Evolutionary conservation across 1,140 invertebrate species (phyloP), one percentile per base, ranked within the genome.

Genomic region (Rhopalosiphum maidis): DNA sequence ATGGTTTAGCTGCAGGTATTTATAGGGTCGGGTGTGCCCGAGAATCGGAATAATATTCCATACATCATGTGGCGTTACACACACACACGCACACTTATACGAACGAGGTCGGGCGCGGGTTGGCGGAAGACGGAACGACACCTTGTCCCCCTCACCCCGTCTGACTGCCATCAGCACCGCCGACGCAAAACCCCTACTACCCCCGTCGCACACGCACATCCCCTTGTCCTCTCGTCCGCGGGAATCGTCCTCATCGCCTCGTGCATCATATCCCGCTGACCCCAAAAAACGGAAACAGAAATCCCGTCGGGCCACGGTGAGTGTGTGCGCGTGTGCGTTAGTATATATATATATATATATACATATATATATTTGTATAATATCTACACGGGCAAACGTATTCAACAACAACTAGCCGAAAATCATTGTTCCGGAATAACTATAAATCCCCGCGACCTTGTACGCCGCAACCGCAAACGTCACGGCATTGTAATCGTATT

Each of bases 371-470:
- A 9, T 85, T 43, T 11, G 15, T 83, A 25, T 77, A 77, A n/a
- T 87, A 87, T 87, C 9, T 48, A 87, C 30, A 18, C 23, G 82
- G 35, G 21, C 82, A 35, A 83, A 83, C 60, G 60, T 77, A 77
- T 77, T 77, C 60, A 77, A 77, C 85, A 41, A 55, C 85, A n/a
- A 86, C 41, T 51, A 89, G 35, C 30, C 51, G 48, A 89, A 89
- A 89, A 89, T 89, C 88, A 89, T 89, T 89, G 88, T 55, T 89
- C 88, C 48, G 88, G 88, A 35, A 89, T 89, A 54, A 89, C 48
- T 23, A 46, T 55, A 89, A 55, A 89, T 89, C 48, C 87, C 51
- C 35, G 51, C 35, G 35, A 89, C 88, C 48, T 89, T 15, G 48
- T 89, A 41, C 35, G 9, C 88, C 88, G 35, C 54, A 37, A 55